These are phyloP conservation scores for Allolobophora icterica DNA, from an alignment of 2,888 invertebrate genomes.

Conservation along the genomic window DNA sequence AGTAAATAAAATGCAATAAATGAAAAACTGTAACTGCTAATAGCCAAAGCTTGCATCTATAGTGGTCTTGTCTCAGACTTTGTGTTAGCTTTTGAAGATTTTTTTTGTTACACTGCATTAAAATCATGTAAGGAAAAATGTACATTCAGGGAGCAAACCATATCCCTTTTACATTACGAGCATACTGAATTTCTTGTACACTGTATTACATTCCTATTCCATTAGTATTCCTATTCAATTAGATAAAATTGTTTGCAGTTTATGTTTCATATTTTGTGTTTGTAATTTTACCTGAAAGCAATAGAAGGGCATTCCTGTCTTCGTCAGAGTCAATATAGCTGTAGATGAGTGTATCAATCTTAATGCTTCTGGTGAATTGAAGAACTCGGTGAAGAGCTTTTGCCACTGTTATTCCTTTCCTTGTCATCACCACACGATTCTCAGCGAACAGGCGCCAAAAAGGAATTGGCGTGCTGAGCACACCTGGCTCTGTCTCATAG, in stretches of 20 bases:
- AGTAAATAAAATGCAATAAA: background rate
- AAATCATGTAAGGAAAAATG: background rate
- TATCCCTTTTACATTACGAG: background rate
- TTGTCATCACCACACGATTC: slow-evolving; percentile 28
- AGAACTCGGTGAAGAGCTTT: slow-evolving; percentile 40
- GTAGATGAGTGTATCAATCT: slow-evolving; percentile 38
- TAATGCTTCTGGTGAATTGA: slow-evolving; percentile 38
- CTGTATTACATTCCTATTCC: background rate
- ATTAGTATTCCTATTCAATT: background rate
- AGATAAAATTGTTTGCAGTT: background rate
- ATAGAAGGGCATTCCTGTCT: slow-evolving; percentile 39
- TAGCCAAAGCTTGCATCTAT: background rate
- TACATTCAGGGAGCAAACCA: background rate
- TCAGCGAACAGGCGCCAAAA: slow-evolving; percentile 31
- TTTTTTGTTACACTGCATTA: background rate
- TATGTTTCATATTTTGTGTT: background rate
- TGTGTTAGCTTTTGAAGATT: no score
- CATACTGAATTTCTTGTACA: background rate
- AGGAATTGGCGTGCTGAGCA: slow-evolving; percentile 26
- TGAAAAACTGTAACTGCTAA: background rate
- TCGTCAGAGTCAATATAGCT: slow-evolving; percentile 38
- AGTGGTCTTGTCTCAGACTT: background rate
- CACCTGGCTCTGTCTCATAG: slow-evolving; percentile 36
- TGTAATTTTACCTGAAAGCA: slow-evolving; percentile 34
- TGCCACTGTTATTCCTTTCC: slow-evolving; percentile 28